Evolutionary conservation across 1,140 invertebrate species (phyloP).

Genomic region (Octopus sinensis): DNA sequence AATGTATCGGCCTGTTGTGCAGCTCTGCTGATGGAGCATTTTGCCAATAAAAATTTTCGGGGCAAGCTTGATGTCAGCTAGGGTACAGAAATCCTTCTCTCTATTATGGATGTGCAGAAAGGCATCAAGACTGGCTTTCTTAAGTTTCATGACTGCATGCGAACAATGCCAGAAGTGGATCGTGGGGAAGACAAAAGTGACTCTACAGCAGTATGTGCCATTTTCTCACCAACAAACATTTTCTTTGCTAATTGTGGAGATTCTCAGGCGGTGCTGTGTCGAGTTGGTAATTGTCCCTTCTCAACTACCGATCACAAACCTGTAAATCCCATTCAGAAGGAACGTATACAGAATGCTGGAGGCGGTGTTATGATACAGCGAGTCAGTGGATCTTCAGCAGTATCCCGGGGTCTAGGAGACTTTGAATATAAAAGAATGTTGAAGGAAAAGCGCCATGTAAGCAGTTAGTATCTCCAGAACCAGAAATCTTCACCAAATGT

Average conservation of each 20-base stretch:
- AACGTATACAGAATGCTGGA: conserved; percentile 91
- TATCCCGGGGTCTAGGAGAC: conserved; percentile 92
- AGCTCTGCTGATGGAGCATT: conserved; percentile 69
- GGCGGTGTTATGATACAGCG: conserved; percentile 97
- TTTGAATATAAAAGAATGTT: conserved; percentile 93
- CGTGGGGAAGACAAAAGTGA: conserved; percentile 89
- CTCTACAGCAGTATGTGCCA: conserved; percentile 93
- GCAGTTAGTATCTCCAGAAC: conserved; percentile 92
- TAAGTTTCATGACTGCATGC: conserved; percentile 77
- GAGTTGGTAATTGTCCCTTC: conserved; percentile 76
- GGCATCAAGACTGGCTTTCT: conserved; percentile 91
- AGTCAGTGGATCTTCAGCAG: conserved; percentile 73
- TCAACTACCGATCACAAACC: conserved; percentile 97
- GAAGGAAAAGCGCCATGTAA: conserved; percentile 74
- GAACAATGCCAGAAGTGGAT: conserved; percentile 78
- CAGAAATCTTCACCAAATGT: conserved; percentile 79
- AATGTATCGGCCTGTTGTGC: conserved; percentile 90
- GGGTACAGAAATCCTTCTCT: conserved; percentile 46
- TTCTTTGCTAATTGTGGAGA: conserved; percentile 86
- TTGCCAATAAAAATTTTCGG: conserved; percentile 50
- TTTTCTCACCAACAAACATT: conserved; percentile 78
- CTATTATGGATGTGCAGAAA: conserved; percentile 69
- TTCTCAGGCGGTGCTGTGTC: conserved; percentile 86
- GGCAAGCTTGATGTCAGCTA: conserved; percentile 53
- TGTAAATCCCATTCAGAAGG: conserved; percentile 81